phyloP scores from a whole-genome alignment of 2,113 vertebrate genomes.

The Dicaeum eximium region DNA sequence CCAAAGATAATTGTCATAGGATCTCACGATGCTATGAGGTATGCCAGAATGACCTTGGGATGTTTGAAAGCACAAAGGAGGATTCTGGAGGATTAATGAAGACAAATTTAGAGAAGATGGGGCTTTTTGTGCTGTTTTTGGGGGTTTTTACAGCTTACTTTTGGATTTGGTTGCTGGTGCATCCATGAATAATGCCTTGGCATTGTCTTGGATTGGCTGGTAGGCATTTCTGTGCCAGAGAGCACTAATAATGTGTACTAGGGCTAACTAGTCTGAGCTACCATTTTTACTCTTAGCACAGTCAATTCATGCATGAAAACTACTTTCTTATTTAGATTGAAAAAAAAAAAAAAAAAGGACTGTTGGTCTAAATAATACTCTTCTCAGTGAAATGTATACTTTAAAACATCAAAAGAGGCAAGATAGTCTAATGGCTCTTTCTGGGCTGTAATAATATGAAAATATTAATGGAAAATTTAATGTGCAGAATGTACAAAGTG shows the following conservation, averaged over 20 bases:
- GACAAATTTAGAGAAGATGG: background rate
- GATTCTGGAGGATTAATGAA: background rate
- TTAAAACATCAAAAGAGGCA: background rate
- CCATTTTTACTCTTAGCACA: background rate
- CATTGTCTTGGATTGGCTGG: background rate
- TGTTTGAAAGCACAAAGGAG: background rate
- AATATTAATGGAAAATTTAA: background rate
- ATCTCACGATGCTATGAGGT: background rate
- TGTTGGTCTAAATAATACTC: rapidly evolving
- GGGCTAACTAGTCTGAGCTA: background rate
- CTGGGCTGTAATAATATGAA: background rate
- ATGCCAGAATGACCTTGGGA: background rate
- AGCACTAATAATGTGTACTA: background rate
- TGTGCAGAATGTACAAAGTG: background rate
- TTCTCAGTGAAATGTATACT: background rate
- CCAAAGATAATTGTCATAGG: background rate
- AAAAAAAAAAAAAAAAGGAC: background rate
- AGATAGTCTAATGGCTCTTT: background rate
- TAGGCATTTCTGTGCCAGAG: background rate
- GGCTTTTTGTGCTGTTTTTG: rapidly evolving
- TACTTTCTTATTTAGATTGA: background rate
- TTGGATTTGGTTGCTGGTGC: background rate
- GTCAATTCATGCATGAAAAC: background rate
- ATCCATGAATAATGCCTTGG: background rate
- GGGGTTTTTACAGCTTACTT: background rate